phyloP scores from a whole-genome alignment of 2,797 vertebrate genomes.

The Rallus crepitans region DNA sequence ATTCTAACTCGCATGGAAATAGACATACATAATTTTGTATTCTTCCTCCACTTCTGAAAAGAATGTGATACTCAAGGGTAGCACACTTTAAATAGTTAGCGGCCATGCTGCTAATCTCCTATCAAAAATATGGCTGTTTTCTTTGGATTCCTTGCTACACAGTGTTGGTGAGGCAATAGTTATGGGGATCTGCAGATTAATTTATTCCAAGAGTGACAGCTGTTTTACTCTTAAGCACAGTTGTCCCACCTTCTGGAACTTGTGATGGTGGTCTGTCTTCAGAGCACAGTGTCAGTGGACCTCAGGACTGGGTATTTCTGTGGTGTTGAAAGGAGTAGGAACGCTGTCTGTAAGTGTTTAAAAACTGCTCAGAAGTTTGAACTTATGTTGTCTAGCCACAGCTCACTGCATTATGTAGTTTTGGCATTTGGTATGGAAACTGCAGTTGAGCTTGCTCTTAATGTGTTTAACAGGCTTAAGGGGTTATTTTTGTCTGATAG shows the following conservation, averaged over 20 bases:
- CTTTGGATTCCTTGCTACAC: neutral
- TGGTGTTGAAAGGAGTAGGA: neutral
- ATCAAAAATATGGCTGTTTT: neutral
- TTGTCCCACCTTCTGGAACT: neutral
- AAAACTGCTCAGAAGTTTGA: slow-evolving; percentile 25
- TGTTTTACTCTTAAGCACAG: neutral
- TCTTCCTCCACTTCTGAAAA: neutral
- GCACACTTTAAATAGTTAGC: neutral
- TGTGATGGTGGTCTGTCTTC: neutral
- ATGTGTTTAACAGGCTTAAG: slow-evolving; percentile 29
- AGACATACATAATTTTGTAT: neutral
- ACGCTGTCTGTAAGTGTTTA: neutral
- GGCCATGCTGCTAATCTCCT: neutral
- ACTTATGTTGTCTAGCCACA: slow-evolving; percentile 50
- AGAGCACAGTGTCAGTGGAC: neutral
- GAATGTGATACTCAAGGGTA: neutral
- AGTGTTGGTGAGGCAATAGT: neutral
- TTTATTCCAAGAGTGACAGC: neutral
- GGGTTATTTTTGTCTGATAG: neutral
- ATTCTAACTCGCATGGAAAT: neutral
- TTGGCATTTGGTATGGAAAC: slow-evolving; percentile 56
- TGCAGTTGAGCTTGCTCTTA: slow-evolving; percentile 10
- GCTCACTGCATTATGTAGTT: slow-evolving; percentile 33
- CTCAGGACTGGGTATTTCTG: neutral
- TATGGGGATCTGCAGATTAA: neutral